phyloP scores from a whole-genome alignment of 2,888 invertebrate genomes.

The Hypomecis punctinalis region DNA sequence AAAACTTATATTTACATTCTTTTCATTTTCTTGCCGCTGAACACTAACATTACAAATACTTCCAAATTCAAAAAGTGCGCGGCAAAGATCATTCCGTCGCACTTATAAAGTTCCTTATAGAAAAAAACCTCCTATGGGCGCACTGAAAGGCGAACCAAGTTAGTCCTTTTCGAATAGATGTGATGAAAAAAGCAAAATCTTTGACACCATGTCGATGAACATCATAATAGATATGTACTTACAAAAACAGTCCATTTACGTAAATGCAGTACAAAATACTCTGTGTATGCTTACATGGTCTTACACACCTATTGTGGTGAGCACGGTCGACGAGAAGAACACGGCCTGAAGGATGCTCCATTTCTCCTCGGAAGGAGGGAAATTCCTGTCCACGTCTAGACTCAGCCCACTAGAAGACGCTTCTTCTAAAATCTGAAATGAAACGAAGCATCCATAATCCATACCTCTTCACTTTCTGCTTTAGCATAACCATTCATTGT shows the following conservation, averaged over 20 bases:
- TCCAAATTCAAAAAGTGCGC: too few relatives aligned
- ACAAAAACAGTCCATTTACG: constrained; percentile 3
- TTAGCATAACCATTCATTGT: too few relatives aligned
- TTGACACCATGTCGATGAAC: too few relatives aligned
- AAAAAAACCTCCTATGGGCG: too few relatives aligned
- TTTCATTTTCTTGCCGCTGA: too few relatives aligned
- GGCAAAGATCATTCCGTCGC: too few relatives aligned
- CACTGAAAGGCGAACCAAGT: too few relatives aligned
- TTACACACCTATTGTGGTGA: constrained; percentile 94
- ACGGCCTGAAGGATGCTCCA: constrained; percentile 94
- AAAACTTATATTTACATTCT: too few relatives aligned
- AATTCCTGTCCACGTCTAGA: constrained; percentile 82
- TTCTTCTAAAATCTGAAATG: constrained; percentile 86
- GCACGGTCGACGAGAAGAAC: constrained; percentile 95
- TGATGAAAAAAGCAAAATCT: too few relatives aligned
- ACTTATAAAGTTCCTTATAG: too few relatives aligned
- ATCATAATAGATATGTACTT: background rate
- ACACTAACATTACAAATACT: too few relatives aligned
- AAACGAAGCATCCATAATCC: background rate
- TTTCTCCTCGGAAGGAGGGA: constrained; percentile 84
- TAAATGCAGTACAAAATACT: constrained; percentile 37
- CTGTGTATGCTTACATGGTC: constrained; percentile 76
- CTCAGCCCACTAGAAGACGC: constrained; percentile 89
- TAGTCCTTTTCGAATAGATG: too few relatives aligned
- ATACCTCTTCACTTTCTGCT: background rate